phyloP scores from a whole-genome alignment of 1,140 invertebrate genomes.

The Pentalonia nigronervosa region DNA sequence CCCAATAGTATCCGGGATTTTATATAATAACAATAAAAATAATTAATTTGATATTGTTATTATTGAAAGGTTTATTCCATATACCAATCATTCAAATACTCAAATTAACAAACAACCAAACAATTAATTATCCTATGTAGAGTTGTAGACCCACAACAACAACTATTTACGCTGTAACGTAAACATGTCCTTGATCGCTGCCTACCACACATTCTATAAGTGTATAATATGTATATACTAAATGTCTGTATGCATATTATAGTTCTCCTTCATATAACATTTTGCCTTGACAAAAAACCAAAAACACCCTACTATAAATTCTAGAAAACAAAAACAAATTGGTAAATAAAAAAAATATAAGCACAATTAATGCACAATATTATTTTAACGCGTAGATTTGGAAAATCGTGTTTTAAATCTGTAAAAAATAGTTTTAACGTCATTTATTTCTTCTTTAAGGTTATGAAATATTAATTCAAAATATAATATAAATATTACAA shows the following conservation, averaged over 20 bases:
- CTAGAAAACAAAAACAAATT: neutral
- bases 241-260: neutral
- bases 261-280: constrained; percentile 1
- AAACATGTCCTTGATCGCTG: constrained; percentile 30
- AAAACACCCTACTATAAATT: neutral
- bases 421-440: neutral
- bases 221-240: neutral
- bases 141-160: constrained; percentile 14
- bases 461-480: neutral
- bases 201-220: neutral
- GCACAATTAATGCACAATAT: neutral
- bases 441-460: neutral
- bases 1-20: neutral
- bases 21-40: neutral
- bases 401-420: neutral
- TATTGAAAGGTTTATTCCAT: neutral
- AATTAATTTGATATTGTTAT: neutral
- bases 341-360: neutral
- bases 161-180: constrained; percentile 24
- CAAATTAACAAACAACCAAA: constrained; percentile 13
- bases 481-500: neutral
- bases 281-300: constrained; percentile 11
- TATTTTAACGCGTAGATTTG: neutral
- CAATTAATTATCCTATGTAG: neutral
- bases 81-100: neutral